phyloP scores from a whole-genome alignment of 2,113 vertebrate species.

The Hemiprocne comata region DNA sequence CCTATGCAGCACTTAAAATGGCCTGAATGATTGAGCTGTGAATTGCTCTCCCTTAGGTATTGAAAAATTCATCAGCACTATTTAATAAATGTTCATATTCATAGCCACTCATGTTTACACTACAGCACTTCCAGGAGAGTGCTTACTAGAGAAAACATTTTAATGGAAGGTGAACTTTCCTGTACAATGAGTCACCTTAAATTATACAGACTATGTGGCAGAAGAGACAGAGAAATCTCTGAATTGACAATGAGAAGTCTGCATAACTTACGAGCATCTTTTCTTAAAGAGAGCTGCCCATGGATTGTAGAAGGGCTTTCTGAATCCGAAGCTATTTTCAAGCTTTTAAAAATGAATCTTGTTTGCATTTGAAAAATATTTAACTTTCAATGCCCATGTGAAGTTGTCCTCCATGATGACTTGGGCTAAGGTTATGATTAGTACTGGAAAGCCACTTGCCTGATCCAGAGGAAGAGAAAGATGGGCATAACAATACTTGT shows the following conservation, averaged over 20 bases:
- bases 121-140: conserved; percentile 83
- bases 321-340: conserved; percentile 65
- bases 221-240: conserved; percentile 75
- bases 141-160: conserved; percentile 86
- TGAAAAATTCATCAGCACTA: conserved; percentile 87
- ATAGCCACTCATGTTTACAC: conserved; percentile 83
- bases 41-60: conserved; percentile 83
- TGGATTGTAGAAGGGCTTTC: conserved; percentile 44
- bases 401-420: conserved; percentile 1
- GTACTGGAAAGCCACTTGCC: conserved; percentile 45
- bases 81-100: conserved; percentile 87
- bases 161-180: conserved; percentile 85
- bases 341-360: conserved; percentile 76
- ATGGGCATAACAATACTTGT: background rate
- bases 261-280: conserved; percentile 56
- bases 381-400: conserved; percentile 62
- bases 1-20: conserved; percentile 84
- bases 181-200: conserved; percentile 81
- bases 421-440: background rate
- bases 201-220: conserved; percentile 74
- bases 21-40: conserved; percentile 85
- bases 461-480: conserved; percentile 11
- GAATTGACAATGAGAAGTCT: conserved; percentile 70
- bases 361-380: conserved; percentile 74
- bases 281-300: conserved; percentile 61